Conservation (phyloP, 2,113 vertebrate species). For the Egretta garzetta region DNA sequence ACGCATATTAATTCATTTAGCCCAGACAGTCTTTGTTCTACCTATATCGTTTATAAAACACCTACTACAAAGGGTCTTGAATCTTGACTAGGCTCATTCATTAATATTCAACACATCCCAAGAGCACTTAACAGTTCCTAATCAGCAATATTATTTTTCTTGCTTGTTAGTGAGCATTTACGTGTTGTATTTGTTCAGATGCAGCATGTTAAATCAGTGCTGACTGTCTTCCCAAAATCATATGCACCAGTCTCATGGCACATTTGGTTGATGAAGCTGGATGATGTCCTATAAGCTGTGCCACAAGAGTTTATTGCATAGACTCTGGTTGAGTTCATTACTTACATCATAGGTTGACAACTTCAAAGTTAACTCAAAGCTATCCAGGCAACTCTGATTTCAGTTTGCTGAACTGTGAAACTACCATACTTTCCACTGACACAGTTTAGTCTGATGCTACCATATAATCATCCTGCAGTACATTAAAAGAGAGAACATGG, state of each 20-base stretch:
- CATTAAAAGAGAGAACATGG: neutral
- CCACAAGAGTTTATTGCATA: neutral
- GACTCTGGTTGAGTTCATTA: neutral
- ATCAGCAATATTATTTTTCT: neutral
- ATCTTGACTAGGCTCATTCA: neutral
- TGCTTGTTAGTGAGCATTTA: neutral
- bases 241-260: accelerated
- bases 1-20: neutral
- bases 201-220: neutral
- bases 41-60: neutral
- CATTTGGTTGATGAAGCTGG: neutral
- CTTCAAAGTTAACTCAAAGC: neutral
- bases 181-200: neutral
- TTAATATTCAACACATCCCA: neutral
- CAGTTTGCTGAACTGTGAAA: neutral
- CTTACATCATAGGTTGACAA: neutral
- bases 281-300: neutral
- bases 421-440: neutral
- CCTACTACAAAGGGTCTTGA: neutral
- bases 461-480: neutral
- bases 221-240: neutral
- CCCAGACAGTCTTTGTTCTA: neutral
- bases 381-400: neutral
- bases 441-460: neutral
- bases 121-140: neutral